Evolutionary conservation across 2,888 invertebrate species (phyloP).

Genomic region (Oxycera nigricornis): DNA sequence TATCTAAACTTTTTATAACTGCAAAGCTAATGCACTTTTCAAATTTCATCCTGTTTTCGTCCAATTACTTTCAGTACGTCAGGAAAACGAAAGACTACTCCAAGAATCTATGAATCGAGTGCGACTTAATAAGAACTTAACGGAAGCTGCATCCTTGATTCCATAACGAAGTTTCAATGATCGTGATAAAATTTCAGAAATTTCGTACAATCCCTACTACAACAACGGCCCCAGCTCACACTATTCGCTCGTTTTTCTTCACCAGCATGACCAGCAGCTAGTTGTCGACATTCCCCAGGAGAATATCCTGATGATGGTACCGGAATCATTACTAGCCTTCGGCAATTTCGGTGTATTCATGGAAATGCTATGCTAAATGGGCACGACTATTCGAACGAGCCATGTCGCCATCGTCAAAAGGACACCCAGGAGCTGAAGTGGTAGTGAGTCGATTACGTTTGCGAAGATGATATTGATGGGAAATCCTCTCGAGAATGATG

Average conservation of each 20-base stretch:
- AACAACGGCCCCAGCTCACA: not conserved
- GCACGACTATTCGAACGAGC: too few relatives aligned
- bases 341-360: not conserved
- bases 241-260: not conserved
- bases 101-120: slow-evolving; percentile 73
- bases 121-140: slow-evolving; percentile 59
- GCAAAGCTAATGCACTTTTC: not conserved
- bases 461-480: not conserved
- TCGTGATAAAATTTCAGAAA: slow-evolving; percentile 38
- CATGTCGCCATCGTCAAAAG: not conserved
- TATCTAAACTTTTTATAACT: not conserved
- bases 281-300: not conserved
- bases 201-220: not conserved
- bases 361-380: too few relatives aligned
- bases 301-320: not conserved
- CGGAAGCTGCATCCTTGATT: slow-evolving; percentile 55
- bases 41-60: not conserved
- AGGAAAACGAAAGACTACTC: slow-evolving; percentile 87
- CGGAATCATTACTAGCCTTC: not conserved
- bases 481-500: not conserved
- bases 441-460: not conserved
- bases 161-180: slow-evolving; percentile 52
- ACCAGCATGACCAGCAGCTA: not conserved
- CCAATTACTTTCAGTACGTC: slow-evolving; percentile 72
- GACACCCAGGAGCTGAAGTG: not conserved